Evolutionary conservation across 2,888 invertebrate species (phyloP).

Genomic region (Sphaerophoria taeniata): DNA sequence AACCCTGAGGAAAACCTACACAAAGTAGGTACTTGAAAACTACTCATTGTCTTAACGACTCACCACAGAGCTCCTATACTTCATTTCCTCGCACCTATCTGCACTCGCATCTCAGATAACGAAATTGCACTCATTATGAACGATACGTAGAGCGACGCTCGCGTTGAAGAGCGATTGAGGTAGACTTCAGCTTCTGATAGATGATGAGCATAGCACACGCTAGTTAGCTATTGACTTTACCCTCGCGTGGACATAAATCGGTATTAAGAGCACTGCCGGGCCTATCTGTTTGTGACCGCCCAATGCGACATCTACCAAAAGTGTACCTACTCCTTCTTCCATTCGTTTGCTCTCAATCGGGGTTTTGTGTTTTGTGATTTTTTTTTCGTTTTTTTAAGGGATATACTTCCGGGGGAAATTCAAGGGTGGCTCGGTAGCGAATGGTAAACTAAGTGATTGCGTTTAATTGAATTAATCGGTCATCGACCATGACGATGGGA

Average conservation of each 20-base stretch:
- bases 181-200: conserved; percentile 58
- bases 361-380: too few species aligned
- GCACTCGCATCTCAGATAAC: conserved; percentile 60
- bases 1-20: conserved; percentile 28
- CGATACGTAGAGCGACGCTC: too few species aligned
- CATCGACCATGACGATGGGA: conserved; percentile 83
- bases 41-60: conserved; percentile 64
- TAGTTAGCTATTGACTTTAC: conserved; percentile 66
- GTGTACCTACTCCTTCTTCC: background rate
- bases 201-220: conserved; percentile 42
- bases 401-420: conserved; percentile 50
- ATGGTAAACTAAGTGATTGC: conserved; percentile 54
- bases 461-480: conserved; percentile 67
- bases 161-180: background rate
- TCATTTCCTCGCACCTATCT: conserved; percentile 41
- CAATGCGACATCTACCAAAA: background rate
- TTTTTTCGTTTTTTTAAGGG: conserved; percentile 10
- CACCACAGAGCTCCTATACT: conserved; percentile 37
- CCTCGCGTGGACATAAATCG: conserved; percentile 62
- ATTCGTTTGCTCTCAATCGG: too few species aligned
- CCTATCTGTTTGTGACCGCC: background rate
- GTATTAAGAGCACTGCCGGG: background rate
- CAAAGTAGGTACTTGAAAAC: conserved; percentile 46
- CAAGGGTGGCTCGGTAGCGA: conserved; percentile 28
- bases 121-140: conserved; percentile 68